Percentiles rank a stretch among this genome's conserved stretches.
phyloP scores from a whole-genome alignment of 2,113 vertebrate species.

The Oryzias curvinotus region DNA sequence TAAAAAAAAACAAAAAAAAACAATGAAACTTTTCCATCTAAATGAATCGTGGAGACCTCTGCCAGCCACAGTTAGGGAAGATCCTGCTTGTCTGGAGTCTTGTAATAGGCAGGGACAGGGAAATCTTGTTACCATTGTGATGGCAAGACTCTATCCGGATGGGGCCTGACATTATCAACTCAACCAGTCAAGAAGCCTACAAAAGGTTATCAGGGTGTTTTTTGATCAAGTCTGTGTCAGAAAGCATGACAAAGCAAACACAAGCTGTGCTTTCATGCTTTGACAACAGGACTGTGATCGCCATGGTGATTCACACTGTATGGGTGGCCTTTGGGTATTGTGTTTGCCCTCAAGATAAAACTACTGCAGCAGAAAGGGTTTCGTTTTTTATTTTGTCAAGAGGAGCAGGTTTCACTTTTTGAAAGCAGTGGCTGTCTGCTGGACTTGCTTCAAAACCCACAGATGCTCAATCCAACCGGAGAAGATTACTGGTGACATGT shows the following conservation, averaged over 20 bases:
- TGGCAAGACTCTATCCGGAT: slow-evolving; percentile 14
- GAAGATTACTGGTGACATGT: slow-evolving; percentile 65
- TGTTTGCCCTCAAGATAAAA: slow-evolving; percentile 34
- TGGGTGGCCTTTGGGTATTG: slow-evolving; percentile 48
- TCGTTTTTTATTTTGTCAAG: slow-evolving; percentile 32
- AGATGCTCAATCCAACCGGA: slow-evolving; percentile 62
- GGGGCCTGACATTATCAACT: slow-evolving; percentile 32
- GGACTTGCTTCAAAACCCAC: slow-evolving; percentile 25
- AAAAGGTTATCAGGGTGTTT: slow-evolving; percentile 1
- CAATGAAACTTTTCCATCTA: slow-evolving; percentile 63
- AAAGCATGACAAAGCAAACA: slow-evolving; percentile 24
- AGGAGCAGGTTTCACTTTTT: slow-evolving; percentile 21
- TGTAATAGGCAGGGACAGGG: slow-evolving; percentile 29
- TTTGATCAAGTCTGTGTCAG: slow-evolving; percentile 28
- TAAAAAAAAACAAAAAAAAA: slow-evolving; percentile 34
- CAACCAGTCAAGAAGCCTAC: slow-evolving; percentile 2
- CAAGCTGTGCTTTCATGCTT: slow-evolving; percentile 42
- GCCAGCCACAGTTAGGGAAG: slow-evolving; percentile 12
- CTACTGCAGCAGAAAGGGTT: slow-evolving; percentile 27
- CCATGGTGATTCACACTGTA: slow-evolving; percentile 54
- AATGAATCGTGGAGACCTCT: slow-evolving; percentile 36
- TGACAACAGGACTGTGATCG: slow-evolving; percentile 43
- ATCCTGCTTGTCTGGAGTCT: slow-evolving; percentile 37
- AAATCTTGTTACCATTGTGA: slow-evolving; percentile 31
- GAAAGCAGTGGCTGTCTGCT: slow-evolving; percentile 28